Evolutionary conservation across 1,140 invertebrate species (phyloP), one percentile per base, ranked within the genome.

Genomic region (Paracyclopina nana): DNA sequence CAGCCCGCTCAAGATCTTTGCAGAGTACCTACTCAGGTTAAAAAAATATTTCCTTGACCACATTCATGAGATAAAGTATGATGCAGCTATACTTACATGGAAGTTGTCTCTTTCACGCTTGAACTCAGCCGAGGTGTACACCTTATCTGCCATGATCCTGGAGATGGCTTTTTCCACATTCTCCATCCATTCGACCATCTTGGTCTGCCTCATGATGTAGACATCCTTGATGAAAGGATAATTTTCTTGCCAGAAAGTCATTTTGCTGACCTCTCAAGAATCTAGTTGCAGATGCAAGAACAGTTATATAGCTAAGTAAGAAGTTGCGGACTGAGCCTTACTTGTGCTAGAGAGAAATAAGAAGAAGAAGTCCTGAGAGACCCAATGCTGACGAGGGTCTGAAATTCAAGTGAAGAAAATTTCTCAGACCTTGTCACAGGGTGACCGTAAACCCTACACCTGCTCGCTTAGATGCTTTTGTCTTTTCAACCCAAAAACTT

Each of bases 171-270:
- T 55, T 44, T 58, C 57, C 40, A 58, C 45, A 44, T 58, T 58
- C 42, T 58, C 57, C 57, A 58, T 58, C 57, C 57, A 58, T 52
- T 58, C 57, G 22, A 54, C 56, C 53, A 57, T 57, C 52, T 58
- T 58, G 24, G 53, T 46, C 38, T 56, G 53, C 24, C 57, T 55
- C 56, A 57, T 57, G 49, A 57, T 55, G 30, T 58, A 58, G 46
- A 58, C 57, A 41, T 58, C 57, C 53, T 58, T 58, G 24, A 58
- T 57, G 50, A 58, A 58, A 52, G 52, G 54, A 43, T 58, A 58
- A 45, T 58, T 58, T 42, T 58, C 57, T 54, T 58, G 57, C 57
- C 57, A 58, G 57, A 58, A 58, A 53, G 57, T 58, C 57, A 58
- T 58, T 52, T 56, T 57, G 54, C n/a, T n/a, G n/a, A n/a, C n/a